Conservation (phyloP, 2,888 invertebrate species). For the Epirrhoe tristata region DNA sequence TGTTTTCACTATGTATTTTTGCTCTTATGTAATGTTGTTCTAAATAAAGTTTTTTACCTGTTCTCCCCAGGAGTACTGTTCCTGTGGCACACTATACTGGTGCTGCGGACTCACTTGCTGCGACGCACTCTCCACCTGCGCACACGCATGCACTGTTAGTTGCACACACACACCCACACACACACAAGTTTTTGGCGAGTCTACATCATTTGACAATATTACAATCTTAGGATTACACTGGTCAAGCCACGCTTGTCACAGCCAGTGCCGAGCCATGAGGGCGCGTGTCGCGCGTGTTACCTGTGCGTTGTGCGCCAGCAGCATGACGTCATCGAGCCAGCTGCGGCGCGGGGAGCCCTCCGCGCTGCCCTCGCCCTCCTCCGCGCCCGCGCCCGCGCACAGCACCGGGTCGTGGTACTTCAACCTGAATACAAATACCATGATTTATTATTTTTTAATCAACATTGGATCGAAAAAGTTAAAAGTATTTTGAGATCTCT, state of each 20-base stretch:
- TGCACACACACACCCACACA: slow-evolving; percentile 36
- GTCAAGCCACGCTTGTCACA: too few species aligned
- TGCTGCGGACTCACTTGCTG: slow-evolving; percentile 58
- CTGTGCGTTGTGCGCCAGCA: slow-evolving; percentile 54
- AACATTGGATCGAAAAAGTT: too few species aligned
- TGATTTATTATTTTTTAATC: too few species aligned
- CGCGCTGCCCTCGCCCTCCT: slow-evolving; percentile 48
- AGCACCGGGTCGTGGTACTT: slow-evolving; percentile 88
- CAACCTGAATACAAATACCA: slow-evolving; percentile 78
- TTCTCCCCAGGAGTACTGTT: slow-evolving; percentile 54
- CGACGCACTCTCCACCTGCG: slow-evolving; percentile 43
- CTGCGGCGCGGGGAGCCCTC: slow-evolving; percentile 66
- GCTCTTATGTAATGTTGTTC: too few species aligned
- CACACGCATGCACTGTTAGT: slow-evolving; percentile 30
- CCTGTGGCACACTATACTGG: slow-evolving; percentile 36
- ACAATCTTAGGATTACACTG: too few species aligned
- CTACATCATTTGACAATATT: too few species aligned
- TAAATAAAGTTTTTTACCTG: slow-evolving; percentile 48
- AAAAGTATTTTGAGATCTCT: too few species aligned
- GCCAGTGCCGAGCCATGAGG: too few species aligned
- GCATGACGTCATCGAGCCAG: slow-evolving; percentile 65
- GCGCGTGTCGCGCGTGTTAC: too few species aligned
- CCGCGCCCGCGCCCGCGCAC: slow-evolving; percentile 59
- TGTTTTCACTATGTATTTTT: too few species aligned
- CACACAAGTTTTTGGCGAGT: too few species aligned